Percentiles rank a stretch among this genome's conserved stretches.
Evolutionary conservation across 1,140 invertebrate genomes (phyloP).

Genomic region (Caerostris extrusa): DNA sequence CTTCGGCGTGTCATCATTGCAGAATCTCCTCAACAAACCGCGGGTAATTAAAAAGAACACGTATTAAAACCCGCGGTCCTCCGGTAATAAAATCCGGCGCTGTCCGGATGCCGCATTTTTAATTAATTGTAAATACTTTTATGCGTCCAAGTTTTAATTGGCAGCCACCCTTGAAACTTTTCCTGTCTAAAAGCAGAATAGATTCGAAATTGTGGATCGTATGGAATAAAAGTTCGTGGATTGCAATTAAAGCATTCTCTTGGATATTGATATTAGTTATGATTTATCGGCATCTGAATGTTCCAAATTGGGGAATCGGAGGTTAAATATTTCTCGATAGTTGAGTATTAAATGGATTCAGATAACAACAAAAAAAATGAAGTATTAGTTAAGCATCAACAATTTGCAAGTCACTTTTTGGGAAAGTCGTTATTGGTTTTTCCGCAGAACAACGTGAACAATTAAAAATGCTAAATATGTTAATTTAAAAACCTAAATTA

Average conservation of each 20-base stretch:
- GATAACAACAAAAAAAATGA: background rate
- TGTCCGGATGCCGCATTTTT: background rate
- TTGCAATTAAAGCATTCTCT: background rate
- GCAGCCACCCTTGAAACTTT: background rate
- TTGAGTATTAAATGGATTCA: background rate
- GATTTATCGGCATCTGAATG: background rate
- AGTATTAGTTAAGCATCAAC: background rate
- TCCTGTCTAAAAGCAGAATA: background rate
- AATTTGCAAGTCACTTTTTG: background rate
- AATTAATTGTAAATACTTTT: slow-evolving; percentile 30
- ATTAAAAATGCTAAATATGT: too few relatives aligned
- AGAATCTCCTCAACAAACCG: background rate
- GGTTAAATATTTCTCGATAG: background rate
- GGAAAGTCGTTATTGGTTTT: too few relatives aligned
- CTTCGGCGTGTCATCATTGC: background rate
- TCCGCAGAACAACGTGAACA: too few relatives aligned
- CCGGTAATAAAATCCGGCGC: background rate
- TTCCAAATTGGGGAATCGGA: background rate
- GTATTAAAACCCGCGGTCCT: slow-evolving; percentile 8
- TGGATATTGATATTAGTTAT: slow-evolving; percentile 7
- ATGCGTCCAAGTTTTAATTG: background rate
- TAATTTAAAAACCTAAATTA: too few relatives aligned
- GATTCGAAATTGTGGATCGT: background rate
- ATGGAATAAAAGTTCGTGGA: background rate
- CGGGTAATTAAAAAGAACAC: slow-evolving; percentile 42